Percentiles rank a stretch among this genome's conserved stretches.
Evolutionary conservation across 2,113 vertebrate genomes (phyloP).

Genomic region (Psittacus erithacus): DNA sequence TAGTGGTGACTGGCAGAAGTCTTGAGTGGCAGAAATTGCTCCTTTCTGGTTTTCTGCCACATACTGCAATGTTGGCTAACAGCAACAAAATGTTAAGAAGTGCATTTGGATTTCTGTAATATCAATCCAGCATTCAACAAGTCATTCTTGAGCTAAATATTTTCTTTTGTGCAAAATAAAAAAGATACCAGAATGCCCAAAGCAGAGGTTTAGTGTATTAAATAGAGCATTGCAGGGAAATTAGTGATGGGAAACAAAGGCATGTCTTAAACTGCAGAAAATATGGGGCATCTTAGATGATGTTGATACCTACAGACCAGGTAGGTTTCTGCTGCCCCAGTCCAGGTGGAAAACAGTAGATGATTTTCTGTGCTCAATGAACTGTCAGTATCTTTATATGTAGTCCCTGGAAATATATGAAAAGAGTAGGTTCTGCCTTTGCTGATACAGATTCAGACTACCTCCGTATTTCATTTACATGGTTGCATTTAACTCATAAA

Average conservation of each 20-base stretch:
- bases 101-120: not conserved
- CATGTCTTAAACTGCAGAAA: not conserved
- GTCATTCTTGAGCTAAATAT: not conserved
- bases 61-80: not conserved
- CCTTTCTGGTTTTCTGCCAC: not conserved
- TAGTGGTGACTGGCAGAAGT: not conserved
- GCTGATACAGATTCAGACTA: not conserved
- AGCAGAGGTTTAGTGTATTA: not conserved
- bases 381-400: not conserved
- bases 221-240: not conserved
- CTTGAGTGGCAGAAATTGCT: not conserved
- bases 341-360: not conserved
- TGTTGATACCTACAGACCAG: not conserved
- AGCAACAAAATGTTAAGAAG: not conserved
- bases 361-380: not conserved
- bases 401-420: not conserved
- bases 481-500: not conserved
- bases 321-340: not conserved
- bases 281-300: not conserved
- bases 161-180: not conserved
- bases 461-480: accelerated
- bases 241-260: not conserved
- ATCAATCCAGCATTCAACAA: not conserved
- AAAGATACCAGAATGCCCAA: not conserved
- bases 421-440: not conserved